Evolutionary conservation across 1,140 invertebrate species (phyloP), one percentile per base, ranked within the genome.

Genomic region (Trichonephila clavipes): DNA sequence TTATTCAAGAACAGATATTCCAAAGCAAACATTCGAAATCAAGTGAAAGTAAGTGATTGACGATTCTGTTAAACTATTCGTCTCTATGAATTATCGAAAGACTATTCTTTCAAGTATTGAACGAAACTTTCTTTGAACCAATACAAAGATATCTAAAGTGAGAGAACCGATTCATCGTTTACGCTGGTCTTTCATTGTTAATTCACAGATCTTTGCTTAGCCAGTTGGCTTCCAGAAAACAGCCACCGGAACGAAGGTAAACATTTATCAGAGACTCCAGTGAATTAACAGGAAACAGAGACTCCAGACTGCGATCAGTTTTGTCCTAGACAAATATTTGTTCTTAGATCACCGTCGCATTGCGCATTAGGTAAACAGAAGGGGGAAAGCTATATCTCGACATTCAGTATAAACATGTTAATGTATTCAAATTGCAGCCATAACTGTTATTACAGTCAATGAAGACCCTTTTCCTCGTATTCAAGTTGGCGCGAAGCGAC

Each of bases 361-460:
- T 85, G 59, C 62, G 61, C 62, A 85, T 64, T 85, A 24, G 61
- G 90, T 92, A 92, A 92, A 92, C 61, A 92, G 19, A 24, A 34
- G 40, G 51, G 34, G 81, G 61, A 69, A 82, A 61, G 62, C 90
- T 92, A 90, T 82, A 90, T 14, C 58, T 69, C 64, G 88, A 77
- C 66, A 90, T 69, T 81, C 51, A 24, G 90, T 44, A 66, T 85
- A 92, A 92, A 85, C 90, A 92, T 92, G 90, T 83, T 85, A 92
- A 92, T 92, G 90, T 92, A 92, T 92, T 92, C 90, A 92, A 92
- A 92, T 83, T 92, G 81, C 82, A 51, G 81, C 51, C 82, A 92
- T 92, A 92, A 85, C 77, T 92, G 81, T 66, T 85, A 85, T 77
- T 85, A 18, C 61, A 82, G 89, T 89, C 66, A 59, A 69, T 89